phyloP scores from a whole-genome alignment of 2,113 vertebrate species.

The Cyprinus carpio region DNA sequence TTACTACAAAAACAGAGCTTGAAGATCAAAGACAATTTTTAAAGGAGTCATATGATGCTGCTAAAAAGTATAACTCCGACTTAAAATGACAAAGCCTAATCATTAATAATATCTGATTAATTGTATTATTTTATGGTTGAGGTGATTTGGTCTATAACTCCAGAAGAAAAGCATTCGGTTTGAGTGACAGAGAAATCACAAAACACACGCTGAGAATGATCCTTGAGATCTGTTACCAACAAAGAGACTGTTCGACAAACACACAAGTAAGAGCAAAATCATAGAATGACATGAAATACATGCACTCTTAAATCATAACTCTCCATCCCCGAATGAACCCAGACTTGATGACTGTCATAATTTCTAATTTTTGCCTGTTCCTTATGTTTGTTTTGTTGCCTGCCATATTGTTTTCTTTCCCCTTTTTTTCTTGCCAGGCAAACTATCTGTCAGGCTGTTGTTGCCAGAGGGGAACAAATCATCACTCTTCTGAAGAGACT shows the following conservation, averaged over 20 bases:
- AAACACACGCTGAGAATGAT: neutral
- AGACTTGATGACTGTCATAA: slow-evolving; percentile 22
- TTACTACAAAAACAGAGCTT: too few species aligned
- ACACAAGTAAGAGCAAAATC: neutral
- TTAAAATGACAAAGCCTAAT: too few species aligned
- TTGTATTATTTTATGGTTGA: too few species aligned
- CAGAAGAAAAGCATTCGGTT: slow-evolving; percentile 1
- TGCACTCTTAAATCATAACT: neutral
- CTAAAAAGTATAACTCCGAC: too few species aligned
- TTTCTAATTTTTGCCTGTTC: slow-evolving; percentile 31
- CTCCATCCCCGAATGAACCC: slow-evolving; percentile 4
- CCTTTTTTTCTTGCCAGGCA: slow-evolving; percentile 1
- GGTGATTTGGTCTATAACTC: neutral
- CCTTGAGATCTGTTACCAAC: slow-evolving; percentile 12
- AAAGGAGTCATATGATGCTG: too few species aligned
- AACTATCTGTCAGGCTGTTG: slow-evolving; percentile 28
- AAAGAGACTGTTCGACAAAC: neutral
- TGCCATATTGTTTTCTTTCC: slow-evolving; percentile 6
- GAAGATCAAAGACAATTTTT: too few species aligned
- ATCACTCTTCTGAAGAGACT: slow-evolving; percentile 37
- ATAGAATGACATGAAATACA: neutral
- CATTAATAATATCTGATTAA: too few species aligned
- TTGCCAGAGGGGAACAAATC: slow-evolving; percentile 48
- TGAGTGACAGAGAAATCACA: neutral
- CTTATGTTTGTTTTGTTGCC: neutral